Evolutionary conservation across 2,888 invertebrate species (phyloP).

Genomic region (Teleogryllus oceanicus): DNA sequence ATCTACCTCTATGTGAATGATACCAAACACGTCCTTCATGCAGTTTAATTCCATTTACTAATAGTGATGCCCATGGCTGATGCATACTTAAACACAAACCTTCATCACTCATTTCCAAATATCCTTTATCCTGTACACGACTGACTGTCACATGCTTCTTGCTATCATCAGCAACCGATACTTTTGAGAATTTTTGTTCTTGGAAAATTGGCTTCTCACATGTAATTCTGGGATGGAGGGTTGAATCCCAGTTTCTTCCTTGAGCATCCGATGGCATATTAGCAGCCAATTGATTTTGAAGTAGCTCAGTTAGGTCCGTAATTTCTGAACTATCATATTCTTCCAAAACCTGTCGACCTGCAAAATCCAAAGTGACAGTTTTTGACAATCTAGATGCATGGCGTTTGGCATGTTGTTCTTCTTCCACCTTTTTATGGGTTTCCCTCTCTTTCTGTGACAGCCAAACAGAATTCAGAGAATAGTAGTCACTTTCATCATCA

Average conservation of each 20-base stretch:
- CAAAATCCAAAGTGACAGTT: slow-evolving; percentile 76
- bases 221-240: slow-evolving; percentile 41
- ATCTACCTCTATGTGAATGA: slow-evolving; percentile 80
- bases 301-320: slow-evolving; percentile 48
- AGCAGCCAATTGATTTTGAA: slow-evolving; percentile 48
- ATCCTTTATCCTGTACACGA: slow-evolving; percentile 68
- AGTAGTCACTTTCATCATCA: slow-evolving; percentile 95
- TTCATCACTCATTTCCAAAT: slow-evolving; percentile 78
- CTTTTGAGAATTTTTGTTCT: too few species aligned
- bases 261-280: slow-evolving; percentile 34
- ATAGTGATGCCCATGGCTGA: slow-evolving; percentile 91
- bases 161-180: neutral
- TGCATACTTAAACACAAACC: slow-evolving; percentile 91
- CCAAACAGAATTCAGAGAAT: slow-evolving; percentile 79
- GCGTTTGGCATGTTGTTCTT: slow-evolving; percentile 63
- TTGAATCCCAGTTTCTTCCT: slow-evolving; percentile 29
- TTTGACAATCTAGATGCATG: slow-evolving; percentile 64
- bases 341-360: slow-evolving; percentile 55
- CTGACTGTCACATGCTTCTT: slow-evolving; percentile 40
- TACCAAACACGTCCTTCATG: slow-evolving; percentile 96
- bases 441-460: slow-evolving; percentile 67
- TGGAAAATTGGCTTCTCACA: slow-evolving; percentile 38
- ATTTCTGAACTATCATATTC: slow-evolving; percentile 47
- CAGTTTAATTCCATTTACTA: slow-evolving; percentile 87
- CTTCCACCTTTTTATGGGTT: slow-evolving; percentile 63